Percentiles rank a stretch among this genome's conserved stretches.
Evolutionary conservation across 2,113 vertebrate species (phyloP).

Genomic region (Scolopax mira): DNA sequence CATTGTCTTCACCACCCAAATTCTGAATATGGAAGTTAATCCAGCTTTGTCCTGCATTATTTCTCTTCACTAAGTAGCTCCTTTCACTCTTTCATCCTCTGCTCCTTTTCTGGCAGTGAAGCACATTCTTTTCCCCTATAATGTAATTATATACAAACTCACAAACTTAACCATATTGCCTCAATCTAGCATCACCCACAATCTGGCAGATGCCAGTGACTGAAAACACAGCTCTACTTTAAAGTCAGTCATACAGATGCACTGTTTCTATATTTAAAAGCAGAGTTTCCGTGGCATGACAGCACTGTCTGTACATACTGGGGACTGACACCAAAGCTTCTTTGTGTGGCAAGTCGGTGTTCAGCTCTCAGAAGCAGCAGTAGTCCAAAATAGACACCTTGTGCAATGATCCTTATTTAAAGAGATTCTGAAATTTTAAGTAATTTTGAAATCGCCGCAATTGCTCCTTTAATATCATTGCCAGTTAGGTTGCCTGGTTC

Average conservation of each 20-base stretch:
- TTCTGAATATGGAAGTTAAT: neutral
- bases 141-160: slow-evolving; percentile 26
- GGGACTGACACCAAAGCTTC: neutral
- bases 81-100: neutral
- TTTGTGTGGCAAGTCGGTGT: neutral
- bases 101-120: slow-evolving; percentile 21
- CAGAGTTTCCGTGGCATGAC: slow-evolving; percentile 35
- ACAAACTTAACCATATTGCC: slow-evolving; percentile 20
- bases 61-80: neutral
- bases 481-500: neutral
- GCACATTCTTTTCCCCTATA: neutral
- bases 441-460: neutral
- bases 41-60: neutral
- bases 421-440: neutral
- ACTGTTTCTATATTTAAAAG: slow-evolving; percentile 48
- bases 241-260: slow-evolving; percentile 26
- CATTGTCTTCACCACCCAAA: neutral
- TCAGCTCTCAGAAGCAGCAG: neutral
- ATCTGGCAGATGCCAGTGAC: slow-evolving; percentile 19
- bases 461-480: neutral
- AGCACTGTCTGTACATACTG: neutral
- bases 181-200: slow-evolving; percentile 36
- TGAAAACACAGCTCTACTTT: slow-evolving; percentile 34
- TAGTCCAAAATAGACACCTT: neutral
- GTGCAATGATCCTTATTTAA: neutral